Evolutionary conservation across 2,113 vertebrate species (phyloP).

Genomic region (Rattus rattus): DNA sequence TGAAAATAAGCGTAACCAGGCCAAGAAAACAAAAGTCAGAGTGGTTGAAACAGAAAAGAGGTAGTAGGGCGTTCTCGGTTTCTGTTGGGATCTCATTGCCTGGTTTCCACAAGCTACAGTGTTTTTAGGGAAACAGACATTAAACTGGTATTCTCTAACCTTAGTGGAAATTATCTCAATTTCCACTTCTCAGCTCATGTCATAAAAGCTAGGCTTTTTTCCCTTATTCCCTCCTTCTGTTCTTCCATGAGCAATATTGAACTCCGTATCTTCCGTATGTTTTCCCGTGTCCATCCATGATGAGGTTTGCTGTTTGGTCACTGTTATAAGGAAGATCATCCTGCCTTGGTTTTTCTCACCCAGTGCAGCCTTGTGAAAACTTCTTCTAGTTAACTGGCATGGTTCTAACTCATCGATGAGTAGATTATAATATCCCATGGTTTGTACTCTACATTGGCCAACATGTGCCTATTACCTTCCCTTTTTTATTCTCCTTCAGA

Average conservation of each 20-base stretch:
- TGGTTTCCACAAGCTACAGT: background rate
- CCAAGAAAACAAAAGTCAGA: background rate
- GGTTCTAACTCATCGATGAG: background rate
- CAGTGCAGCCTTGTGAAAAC: background rate
- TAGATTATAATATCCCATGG: background rate
- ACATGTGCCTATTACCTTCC: background rate
- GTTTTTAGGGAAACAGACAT: background rate
- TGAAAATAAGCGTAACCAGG: background rate
- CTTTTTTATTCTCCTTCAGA: background rate
- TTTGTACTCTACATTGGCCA: background rate
- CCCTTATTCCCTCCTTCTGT: background rate
- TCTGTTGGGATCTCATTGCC: slow-evolving; percentile 36
- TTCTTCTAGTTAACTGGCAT: background rate
- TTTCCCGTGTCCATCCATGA: background rate
- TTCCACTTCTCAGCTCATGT: background rate
- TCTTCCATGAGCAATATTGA: slow-evolving; percentile 3
- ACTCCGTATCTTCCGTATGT: background rate
- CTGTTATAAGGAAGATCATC: background rate
- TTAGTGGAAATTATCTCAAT: no score
- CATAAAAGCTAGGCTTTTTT: background rate
- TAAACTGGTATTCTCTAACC: background rate
- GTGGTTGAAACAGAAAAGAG: background rate
- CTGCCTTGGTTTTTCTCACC: background rate
- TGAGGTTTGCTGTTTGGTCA: background rate
- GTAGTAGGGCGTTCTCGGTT: background rate